Base-by-base conservation (phyloP, 2,797 vertebrate genomes). In the Sternarchorhynchus goeldii region DNA sequence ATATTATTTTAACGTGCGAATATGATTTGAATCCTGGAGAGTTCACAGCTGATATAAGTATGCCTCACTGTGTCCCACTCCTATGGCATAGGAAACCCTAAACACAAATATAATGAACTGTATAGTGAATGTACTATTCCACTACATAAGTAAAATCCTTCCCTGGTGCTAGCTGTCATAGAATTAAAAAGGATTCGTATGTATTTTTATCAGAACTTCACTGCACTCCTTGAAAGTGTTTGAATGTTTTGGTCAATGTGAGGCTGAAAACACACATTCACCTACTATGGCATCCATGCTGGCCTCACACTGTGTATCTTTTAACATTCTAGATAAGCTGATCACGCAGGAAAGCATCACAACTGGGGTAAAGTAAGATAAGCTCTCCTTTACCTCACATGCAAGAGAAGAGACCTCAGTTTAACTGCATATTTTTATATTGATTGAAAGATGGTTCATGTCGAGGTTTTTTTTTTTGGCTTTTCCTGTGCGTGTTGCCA, bases 11-110 rank as follows among this genome's bases (percentile, higher is more conserved):
- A 65, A 76, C 83, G 83, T 85, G 81, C 67, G 68, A 58, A 80
- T 85, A 81, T 87, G 89, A 88, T 89, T 88, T 92, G 88, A 87
- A 86, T 81, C 76, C 88, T 89, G 88, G 82, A 89, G 91, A 90
- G 88, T 88, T 88, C 84, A 87, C 88, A 88, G 90, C 88, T 89
- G 90, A 91, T 85, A 86, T 85, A 84, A 87, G 75, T 77, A 91
- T 88, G 89, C 89, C 90, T 92, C 92, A 92, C 91, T 93, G 91
- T 94, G 91, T 93, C 89, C 62, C 70, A 63, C 72, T 65, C 79
- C 34, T 21, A 76, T 59, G 55, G 71, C 58, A 69, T 78, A 73
- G 73, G 50, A 79, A 67, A 41, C 67, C 68, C 56, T 62, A 18
- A 45, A 4, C n/a, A 41, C 53, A 50, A 66, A 64, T 65, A 70